Conservation (phyloP, 2,797 vertebrate genomes). For the Urocyon cinereoargenteus region DNA sequence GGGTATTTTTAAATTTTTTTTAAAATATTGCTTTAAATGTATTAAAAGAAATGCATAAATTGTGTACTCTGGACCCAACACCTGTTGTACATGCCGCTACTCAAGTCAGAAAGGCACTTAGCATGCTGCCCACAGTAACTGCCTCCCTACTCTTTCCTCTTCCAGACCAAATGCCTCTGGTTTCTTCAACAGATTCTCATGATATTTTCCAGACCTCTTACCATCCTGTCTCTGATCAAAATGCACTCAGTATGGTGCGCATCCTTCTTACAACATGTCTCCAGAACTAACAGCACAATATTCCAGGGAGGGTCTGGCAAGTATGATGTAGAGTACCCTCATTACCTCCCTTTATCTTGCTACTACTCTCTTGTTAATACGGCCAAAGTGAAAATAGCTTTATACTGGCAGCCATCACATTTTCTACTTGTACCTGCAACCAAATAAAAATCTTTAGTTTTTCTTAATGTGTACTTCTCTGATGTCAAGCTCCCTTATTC, state of each 20-base stretch:
- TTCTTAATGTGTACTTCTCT: neutral
- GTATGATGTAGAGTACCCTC: neutral
- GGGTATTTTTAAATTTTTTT: neutral
- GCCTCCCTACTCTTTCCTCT: neutral
- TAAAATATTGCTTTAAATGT: neutral
- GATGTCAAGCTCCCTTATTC: neutral
- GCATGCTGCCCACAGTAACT: rapidly evolving
- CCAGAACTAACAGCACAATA: neutral
- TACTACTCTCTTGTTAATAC: neutral
- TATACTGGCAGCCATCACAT: neutral
- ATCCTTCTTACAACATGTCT: neutral
- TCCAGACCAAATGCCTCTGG: neutral
- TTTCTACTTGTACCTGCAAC: neutral
- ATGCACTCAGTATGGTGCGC: neutral
- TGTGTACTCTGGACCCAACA: neutral
- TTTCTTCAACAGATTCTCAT: neutral
- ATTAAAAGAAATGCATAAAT: neutral
- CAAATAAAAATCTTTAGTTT: neutral
- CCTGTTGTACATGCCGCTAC: neutral
- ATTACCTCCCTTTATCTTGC: neutral
- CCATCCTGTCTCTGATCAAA: neutral
- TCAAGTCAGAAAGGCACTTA: neutral
- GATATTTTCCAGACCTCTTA: neutral
- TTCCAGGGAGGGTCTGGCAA: neutral
- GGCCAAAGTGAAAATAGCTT: neutral